phyloP scores from a whole-genome alignment of 2,888 invertebrate genomes.

The Acanthoscelides obtectus region DNA sequence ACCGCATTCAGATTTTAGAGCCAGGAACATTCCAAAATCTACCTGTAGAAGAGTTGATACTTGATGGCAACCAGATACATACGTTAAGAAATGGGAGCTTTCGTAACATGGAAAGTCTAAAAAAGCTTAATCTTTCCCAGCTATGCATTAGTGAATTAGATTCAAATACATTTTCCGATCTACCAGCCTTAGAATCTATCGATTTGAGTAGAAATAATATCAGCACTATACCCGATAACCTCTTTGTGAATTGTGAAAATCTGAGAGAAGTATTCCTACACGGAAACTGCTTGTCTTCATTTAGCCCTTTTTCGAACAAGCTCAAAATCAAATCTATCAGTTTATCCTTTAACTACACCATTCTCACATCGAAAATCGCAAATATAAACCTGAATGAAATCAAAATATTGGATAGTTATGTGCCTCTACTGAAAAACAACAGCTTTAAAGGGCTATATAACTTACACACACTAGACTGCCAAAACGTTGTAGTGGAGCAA shows the following conservation, averaged over 20 bases:
- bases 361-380: slow-evolving; percentile 2
- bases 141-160: slow-evolving; percentile 5
- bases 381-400: slow-evolving; percentile 8
- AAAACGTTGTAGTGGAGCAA: background rate
- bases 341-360: slow-evolving; percentile 6
- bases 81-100: slow-evolving; percentile 9
- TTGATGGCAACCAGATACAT: slow-evolving; percentile 7
- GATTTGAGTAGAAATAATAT: slow-evolving; percentile 13
- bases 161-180: slow-evolving; percentile 7
- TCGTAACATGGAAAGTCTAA: slow-evolving; percentile 6
- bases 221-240: slow-evolving; percentile 1
- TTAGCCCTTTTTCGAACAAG: slow-evolving; percentile 8
- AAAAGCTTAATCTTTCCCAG: slow-evolving; percentile 5
- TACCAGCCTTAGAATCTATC: slow-evolving; percentile 1
- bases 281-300: slow-evolving; percentile 8
- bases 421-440: slow-evolving; percentile 4
- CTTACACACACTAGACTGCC: slow-evolving; percentile 3
- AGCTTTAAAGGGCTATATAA: slow-evolving; percentile 11
- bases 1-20: slow-evolving; percentile 1
- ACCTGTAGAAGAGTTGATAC: background rate
- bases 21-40: slow-evolving; percentile 4
- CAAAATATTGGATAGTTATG: slow-evolving; percentile 2
- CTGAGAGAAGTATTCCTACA: slow-evolving; percentile 4
- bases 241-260: slow-evolving; percentile 3
- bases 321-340: slow-evolving; percentile 3